These are phyloP conservation scores for Clarias magur DNA, from an alignment of 2,113 vertebrate species.

Conservation along the genomic window DNA sequence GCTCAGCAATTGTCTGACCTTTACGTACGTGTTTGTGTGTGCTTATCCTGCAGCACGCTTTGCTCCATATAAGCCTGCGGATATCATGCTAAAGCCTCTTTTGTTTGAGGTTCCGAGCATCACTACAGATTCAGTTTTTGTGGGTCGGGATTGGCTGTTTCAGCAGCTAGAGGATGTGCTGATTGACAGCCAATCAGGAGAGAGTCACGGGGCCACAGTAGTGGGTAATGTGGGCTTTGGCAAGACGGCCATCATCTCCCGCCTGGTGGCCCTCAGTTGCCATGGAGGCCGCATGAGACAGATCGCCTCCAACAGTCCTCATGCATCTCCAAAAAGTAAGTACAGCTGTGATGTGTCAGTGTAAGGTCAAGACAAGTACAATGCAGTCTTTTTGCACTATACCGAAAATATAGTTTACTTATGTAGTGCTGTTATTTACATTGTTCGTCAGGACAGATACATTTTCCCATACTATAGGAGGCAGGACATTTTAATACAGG, in stretches of 20 bases:
- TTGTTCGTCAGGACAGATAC: not conserved
- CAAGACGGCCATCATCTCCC: conserved; percentile 93
- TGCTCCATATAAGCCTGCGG: conserved; percentile 91
- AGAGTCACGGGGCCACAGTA: conserved; percentile 82
- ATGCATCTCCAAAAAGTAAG: conserved; percentile 85
- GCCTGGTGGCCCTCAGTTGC: conserved; percentile 94
- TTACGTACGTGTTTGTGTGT: conserved; percentile 39
- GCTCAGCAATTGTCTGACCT: not conserved
- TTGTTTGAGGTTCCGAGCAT: conserved; percentile 98
- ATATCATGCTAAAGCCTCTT: conserved; percentile 95
- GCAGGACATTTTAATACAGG: not conserved
- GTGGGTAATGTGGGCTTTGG: conserved; percentile 93
- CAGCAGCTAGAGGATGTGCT: conserved; percentile 83
- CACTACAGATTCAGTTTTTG: conserved; percentile 95
- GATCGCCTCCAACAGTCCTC: conserved; percentile 90
- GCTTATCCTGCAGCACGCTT: conserved; percentile 78
- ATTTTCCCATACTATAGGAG: not conserved
- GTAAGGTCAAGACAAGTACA: not conserved
- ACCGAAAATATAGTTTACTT: too few relatives aligned
- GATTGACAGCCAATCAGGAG: conserved; percentile 70
- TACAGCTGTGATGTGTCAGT: not conserved
- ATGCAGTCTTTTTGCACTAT: not conserved
- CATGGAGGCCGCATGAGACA: conserved; percentile 97
- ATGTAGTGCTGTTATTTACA: not conserved
- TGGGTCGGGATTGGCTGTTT: conserved; percentile 96